Percentiles rank a stretch among this genome's conserved stretches.
phyloP scores from a whole-genome alignment of 2,113 vertebrate genomes.

The Macrotus californicus region DNA sequence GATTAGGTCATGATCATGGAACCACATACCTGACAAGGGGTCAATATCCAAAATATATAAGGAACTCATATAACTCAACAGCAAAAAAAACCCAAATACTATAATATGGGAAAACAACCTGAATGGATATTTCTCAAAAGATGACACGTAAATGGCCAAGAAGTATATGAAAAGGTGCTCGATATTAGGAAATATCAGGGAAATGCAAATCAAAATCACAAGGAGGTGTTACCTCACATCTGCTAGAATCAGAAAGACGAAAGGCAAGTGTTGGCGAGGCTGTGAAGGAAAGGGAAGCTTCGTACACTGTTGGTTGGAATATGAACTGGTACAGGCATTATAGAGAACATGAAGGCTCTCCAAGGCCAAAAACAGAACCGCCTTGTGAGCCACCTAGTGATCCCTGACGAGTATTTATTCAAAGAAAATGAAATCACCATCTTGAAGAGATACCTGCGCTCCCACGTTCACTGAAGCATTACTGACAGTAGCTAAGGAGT shows the following conservation, averaged over 20 bases:
- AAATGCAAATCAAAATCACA: background rate
- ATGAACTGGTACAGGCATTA: background rate
- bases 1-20: background rate
- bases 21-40: background rate
- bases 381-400: background rate
- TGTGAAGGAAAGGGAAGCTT: background rate
- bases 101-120: background rate
- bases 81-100: background rate
- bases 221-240: background rate
- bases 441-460: background rate
- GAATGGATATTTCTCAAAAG: background rate
- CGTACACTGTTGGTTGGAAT: background rate
- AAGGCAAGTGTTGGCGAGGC: background rate
- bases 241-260: background rate
- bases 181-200: background rate
- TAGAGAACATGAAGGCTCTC: background rate
- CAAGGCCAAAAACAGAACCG: background rate
- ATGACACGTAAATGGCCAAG: background rate
- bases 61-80: background rate
- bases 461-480: background rate
- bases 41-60: background rate
- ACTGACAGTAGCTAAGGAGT: background rate
- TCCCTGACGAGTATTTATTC: background rate
- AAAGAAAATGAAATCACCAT: background rate
- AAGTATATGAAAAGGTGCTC: background rate